Percentiles rank a stretch among this genome's conserved stretches.
These are phyloP conservation scores for Microtus richardsoni DNA, from an alignment of 2,113 vertebrate genomes.

Conservation along the genomic window DNA sequence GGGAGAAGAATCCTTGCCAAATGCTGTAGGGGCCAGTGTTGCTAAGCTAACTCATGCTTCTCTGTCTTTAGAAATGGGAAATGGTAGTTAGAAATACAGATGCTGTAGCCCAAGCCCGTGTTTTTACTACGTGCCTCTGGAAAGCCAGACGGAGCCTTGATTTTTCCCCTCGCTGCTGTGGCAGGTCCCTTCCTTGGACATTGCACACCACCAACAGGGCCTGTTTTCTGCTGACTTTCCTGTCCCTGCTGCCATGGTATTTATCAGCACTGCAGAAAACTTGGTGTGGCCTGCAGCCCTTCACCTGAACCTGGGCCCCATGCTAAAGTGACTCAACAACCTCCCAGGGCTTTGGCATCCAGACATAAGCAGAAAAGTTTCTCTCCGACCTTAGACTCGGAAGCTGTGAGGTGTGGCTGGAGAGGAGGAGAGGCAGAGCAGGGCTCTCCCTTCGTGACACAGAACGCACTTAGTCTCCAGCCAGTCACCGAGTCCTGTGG, in stretches of 20 bases:
- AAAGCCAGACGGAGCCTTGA: constrained; percentile 19
- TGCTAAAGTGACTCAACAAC: not conserved
- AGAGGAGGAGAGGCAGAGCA: not conserved
- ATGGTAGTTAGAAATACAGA: not conserved
- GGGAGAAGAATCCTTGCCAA: not conserved
- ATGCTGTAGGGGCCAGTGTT: not conserved
- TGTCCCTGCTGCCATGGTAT: not conserved
- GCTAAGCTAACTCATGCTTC: constrained; percentile 9
- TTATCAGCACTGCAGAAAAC: not conserved
- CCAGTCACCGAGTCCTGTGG: not conserved
- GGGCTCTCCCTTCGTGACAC: not conserved
- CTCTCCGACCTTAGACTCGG: not conserved
- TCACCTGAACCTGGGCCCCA: not conserved
- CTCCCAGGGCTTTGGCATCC: not conserved
- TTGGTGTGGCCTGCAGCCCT: not conserved
- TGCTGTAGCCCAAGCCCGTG: not conserved
- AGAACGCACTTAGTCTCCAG: not conserved
- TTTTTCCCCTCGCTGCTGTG: not conserved
- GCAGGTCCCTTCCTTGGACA: not conserved
- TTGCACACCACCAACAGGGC: not conserved
- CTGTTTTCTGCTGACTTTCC: constrained; percentile 30
- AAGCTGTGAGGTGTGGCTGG: not conserved
- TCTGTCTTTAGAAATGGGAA: constrained; percentile 7
- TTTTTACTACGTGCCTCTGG: constrained; percentile 46
- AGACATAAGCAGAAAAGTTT: not conserved